These are phyloP conservation scores for Tokudaia tokunoshimensis DNA, from an alignment of 2,797 vertebrate species.

Conservation along the genomic window DNA sequence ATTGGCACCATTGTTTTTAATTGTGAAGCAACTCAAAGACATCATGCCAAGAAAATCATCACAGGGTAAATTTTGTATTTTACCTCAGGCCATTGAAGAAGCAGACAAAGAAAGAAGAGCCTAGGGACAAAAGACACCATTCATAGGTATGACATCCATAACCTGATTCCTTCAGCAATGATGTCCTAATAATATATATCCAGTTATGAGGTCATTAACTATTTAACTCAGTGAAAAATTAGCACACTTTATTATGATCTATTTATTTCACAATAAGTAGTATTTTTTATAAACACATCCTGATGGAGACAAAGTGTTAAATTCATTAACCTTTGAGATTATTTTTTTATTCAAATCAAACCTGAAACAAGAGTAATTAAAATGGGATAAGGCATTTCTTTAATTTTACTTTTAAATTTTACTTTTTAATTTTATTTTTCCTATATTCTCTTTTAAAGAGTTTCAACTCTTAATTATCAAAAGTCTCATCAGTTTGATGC, in stretches of 20 bases:
- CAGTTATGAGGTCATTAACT: background rate
- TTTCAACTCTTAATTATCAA: background rate
- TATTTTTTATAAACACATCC: background rate
- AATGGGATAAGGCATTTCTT: background rate
- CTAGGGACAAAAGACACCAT: too few relatives aligned
- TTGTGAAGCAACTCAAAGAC: background rate
- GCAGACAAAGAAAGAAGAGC: background rate
- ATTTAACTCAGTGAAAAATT: background rate
- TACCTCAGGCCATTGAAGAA: background rate
- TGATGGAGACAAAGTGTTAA: background rate
- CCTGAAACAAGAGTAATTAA: background rate
- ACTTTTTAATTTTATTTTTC: background rate
- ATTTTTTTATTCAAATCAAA: background rate
- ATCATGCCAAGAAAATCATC: too few relatives aligned
- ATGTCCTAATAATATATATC: background rate
- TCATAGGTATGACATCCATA: background rate
- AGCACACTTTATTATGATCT: background rate
- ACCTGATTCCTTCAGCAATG: background rate
- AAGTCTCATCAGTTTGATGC: background rate
- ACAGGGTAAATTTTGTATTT: background rate
- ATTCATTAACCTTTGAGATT: background rate
- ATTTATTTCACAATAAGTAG: background rate
- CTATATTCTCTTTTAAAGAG: background rate
- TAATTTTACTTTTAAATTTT: background rate
- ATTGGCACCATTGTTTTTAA: background rate